Evolutionary conservation across 2,888 invertebrate species (phyloP).

Genomic region (Lymantria dispar): DNA sequence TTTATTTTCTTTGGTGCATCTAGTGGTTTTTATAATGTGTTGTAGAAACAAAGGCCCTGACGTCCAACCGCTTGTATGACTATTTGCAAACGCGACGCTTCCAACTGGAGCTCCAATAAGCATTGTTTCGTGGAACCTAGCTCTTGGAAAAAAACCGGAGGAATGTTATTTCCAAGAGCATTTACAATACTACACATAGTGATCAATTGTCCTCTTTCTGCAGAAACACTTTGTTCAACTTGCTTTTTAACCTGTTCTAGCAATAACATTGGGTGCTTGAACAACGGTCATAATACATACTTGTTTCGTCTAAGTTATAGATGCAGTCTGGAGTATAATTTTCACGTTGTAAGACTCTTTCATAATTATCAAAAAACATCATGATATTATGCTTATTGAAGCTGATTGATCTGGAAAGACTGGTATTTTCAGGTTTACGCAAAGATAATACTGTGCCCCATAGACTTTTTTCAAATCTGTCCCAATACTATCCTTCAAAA

Average conservation of each 20-base stretch:
- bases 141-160: conserved; percentile 29
- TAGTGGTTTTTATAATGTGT: conserved; percentile 16
- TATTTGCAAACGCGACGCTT: conserved; percentile 33
- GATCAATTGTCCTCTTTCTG: conserved; percentile 1
- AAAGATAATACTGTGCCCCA: background rate
- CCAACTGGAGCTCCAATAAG: conserved; percentile 4
- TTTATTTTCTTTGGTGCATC: conserved; percentile 22
- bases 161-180: conserved; percentile 28
- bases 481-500: conserved; percentile 7
- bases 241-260: background rate
- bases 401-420: background rate
- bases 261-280: background rate
- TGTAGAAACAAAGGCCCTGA: conserved; percentile 32
- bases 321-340: background rate
- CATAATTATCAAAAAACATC: background rate
- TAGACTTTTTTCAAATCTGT: background rate
- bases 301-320: conserved; percentile 7
- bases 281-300: background rate
- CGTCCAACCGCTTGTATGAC: conserved; percentile 38
- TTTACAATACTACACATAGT: conserved; percentile 30
- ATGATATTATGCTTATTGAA: background rate
- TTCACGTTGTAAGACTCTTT: background rate
- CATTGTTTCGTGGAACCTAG: background rate
- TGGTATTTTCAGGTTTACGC: background rate
- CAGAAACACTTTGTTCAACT: background rate